phyloP scores from a whole-genome alignment of 2,113 vertebrate species.

The Spea bombifrons region DNA sequence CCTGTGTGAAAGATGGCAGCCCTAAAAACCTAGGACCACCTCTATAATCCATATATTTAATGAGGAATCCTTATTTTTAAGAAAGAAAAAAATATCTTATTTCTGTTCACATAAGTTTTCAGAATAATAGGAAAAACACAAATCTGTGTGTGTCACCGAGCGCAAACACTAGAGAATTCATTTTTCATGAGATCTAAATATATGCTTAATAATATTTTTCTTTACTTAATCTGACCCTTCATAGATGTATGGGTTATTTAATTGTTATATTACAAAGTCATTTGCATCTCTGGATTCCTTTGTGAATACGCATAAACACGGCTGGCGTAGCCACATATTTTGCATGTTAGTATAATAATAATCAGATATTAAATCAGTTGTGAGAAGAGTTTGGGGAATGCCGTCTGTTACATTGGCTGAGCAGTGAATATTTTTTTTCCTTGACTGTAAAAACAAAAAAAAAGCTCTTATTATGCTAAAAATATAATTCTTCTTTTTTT shows the following conservation, averaged over 20 bases:
- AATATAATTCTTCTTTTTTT: not conserved
- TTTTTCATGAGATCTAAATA: too few species aligned
- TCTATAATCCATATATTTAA: too few species aligned
- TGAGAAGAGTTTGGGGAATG: not conserved
- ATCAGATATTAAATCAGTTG: not conserved
- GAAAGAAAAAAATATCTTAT: too few species aligned
- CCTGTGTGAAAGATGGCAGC: too few species aligned
- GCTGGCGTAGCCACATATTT: not conserved
- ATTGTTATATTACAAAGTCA: not conserved
- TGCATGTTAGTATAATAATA: not conserved
- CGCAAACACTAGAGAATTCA: too few species aligned
- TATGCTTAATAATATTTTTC: too few species aligned
- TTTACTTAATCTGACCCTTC: not conserved
- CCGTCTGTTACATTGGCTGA: not conserved
- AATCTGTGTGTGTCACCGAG: too few species aligned
- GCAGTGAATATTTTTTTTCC: not conserved
- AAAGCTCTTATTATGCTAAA: not conserved
- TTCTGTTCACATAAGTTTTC: too few species aligned
- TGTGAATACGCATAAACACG: not conserved
- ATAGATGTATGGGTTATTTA: not conserved
- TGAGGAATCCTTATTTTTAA: too few species aligned
- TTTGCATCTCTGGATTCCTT: not conserved
- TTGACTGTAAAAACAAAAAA: not conserved
- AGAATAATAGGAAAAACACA: too few species aligned
- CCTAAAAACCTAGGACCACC: too few species aligned